Conservation (phyloP, 1,140 invertebrate species). For the Papilio helenus region DNA sequence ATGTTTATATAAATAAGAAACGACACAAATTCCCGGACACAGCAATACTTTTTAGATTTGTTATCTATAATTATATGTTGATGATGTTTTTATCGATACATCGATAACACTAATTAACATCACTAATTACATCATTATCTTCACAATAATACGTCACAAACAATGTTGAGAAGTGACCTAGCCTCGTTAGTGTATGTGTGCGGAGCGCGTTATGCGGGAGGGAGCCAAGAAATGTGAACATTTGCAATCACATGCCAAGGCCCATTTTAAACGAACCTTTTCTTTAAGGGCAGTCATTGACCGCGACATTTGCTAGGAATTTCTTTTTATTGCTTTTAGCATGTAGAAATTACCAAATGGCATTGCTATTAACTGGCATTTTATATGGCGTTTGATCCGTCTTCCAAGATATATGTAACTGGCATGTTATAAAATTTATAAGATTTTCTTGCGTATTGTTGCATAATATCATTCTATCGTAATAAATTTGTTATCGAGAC, state of each 20-base stretch:
- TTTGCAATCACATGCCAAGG: slow-evolving; percentile 7
- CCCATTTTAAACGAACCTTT: neutral
- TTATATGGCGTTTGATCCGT: neutral
- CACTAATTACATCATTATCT: slow-evolving; percentile 62
- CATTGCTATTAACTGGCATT: slow-evolving; percentile 27
- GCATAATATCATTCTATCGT: slow-evolving; percentile 46
- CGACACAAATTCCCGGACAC: neutral
- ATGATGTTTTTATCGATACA: neutral
- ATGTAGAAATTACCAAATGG: neutral
- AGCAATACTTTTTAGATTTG: neutral
- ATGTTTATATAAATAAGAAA: neutral
- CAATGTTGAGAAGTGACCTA: slow-evolving; percentile 63
- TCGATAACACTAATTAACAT: slow-evolving; percentile 40
- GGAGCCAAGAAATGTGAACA: slow-evolving; percentile 42
- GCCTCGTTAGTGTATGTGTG: slow-evolving; percentile 53
- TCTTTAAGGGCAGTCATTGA: slow-evolving; percentile 18
- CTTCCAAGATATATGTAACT: neutral
- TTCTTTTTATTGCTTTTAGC: slow-evolving; percentile 12
- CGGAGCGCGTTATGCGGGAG: slow-evolving; percentile 42
- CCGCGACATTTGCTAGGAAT: neutral
- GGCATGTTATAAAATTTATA: neutral
- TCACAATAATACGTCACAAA: slow-evolving; percentile 47
- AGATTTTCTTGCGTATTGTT: slow-evolving; percentile 21
- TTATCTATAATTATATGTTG: neutral
- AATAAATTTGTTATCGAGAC: slow-evolving; percentile 47